These are phyloP conservation scores for Euglossa dilemma DNA, from an alignment of 1,140 invertebrate genomes.

Conservation along the genomic window DNA sequence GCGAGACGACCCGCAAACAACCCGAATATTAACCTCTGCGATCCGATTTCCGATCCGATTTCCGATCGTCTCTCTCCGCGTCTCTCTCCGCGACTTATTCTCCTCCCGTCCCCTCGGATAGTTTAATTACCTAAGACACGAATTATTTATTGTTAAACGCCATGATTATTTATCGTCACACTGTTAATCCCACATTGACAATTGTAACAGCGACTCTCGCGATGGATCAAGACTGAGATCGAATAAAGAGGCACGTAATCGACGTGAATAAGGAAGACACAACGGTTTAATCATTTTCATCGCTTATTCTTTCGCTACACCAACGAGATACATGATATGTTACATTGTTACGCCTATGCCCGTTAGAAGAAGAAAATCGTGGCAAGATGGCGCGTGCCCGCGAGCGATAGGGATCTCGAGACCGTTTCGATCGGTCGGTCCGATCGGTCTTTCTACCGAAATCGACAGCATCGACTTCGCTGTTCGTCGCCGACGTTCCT, in stretches of 20 bases:
- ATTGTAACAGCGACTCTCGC: background rate
- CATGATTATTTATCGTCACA: conserved; percentile 44
- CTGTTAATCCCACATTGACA: background rate
- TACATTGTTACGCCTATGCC: background rate
- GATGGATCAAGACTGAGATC: conserved; percentile 19
- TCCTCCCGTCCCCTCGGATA: background rate
- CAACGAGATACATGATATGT: background rate
- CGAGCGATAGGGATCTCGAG: background rate
- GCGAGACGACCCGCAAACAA: background rate
- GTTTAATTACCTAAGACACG: background rate
- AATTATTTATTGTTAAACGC: conserved; percentile 20
- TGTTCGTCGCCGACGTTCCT: background rate
- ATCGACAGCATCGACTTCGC: background rate
- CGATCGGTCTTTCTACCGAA: background rate
- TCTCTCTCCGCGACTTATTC: background rate
- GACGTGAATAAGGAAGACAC: background rate
- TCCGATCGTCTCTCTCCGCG: conserved; percentile 35
- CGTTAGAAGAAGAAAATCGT: background rate
- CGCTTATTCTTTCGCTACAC: conserved; percentile 37
- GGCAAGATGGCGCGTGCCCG: background rate
- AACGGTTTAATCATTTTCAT: conserved; percentile 30
- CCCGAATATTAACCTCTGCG: too few species aligned
- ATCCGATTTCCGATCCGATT: conserved; percentile 27
- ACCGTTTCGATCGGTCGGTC: background rate
- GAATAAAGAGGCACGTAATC: background rate